These are phyloP conservation scores for Nasonia giraulti DNA, from an alignment of 1,140 invertebrate genomes.

Conservation along the genomic window DNA sequence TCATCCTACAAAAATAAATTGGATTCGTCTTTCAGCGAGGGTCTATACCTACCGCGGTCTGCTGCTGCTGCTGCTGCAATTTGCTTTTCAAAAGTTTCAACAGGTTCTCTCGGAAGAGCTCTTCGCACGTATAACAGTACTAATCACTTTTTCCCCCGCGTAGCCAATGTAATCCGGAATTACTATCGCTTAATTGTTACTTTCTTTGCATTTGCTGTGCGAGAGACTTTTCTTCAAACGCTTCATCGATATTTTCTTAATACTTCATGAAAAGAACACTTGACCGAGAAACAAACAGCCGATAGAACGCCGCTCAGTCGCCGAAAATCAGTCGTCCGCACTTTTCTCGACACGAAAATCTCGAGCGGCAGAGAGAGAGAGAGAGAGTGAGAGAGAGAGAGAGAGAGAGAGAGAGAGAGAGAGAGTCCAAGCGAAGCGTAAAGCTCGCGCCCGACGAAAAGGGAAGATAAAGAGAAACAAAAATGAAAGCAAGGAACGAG, in stretches of 20 bases:
- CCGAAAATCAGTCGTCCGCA: background rate
- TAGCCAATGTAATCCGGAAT: slow-evolving; percentile 26
- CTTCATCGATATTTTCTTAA: too few species aligned
- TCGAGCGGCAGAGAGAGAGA: background rate
- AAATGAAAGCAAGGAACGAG: slow-evolving; percentile 14
- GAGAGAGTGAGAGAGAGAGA: too few species aligned
- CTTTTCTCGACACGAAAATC: background rate
- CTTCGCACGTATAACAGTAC: background rate
- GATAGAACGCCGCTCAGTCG: background rate
- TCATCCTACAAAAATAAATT: slow-evolving; percentile 47
- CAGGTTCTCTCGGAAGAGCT: slow-evolving; percentile 13
- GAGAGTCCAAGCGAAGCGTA: slow-evolving; percentile 5
- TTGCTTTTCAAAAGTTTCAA: slow-evolving; percentile 37
- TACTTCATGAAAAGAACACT: too few species aligned
- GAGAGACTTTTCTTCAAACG: too few species aligned
- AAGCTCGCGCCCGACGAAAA: background rate
- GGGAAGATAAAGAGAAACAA: slow-evolving; percentile 10
- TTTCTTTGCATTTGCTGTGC: background rate
- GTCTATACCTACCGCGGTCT: too few species aligned
- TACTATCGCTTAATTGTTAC: slow-evolving; percentile 15
- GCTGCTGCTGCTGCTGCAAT: background rate
- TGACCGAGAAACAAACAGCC: background rate
- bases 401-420: background rate
- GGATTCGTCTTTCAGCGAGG: slow-evolving; percentile 4
- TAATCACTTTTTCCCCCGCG: slow-evolving; percentile 21